Base-by-base conservation (phyloP, 2,888 invertebrate species). In the Piscicola geometra region DNA sequence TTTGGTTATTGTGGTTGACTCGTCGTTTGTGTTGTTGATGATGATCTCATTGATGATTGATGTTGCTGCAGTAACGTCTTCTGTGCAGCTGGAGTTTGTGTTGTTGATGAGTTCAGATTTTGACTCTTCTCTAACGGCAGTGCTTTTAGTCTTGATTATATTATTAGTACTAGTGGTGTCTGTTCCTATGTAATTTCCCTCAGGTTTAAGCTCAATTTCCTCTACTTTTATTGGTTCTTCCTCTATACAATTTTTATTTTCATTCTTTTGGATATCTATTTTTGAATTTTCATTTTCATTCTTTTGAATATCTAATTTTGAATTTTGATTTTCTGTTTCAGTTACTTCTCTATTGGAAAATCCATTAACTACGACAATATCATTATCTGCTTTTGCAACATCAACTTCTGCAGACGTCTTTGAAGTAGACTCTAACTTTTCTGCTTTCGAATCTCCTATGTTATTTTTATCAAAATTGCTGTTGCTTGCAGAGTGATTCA, bases 401-500 rank as follows among this genome's bases (percentile, higher is more conserved):
- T 25, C 21, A 25, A 25, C n/a, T 56, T 56, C 25, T 5, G 21
- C 60, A 56, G 60, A 5, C n/a, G n/a, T 56, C n/a, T 41, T 41
- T 41, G 15, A 5, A 41, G 5, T n/a, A 56, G 60, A 5, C 21
- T 25, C 25, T 56, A n/a, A 18, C n/a, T 56, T 56, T 9, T 18
- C 25, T 21, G 60, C 60, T 41, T 41, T 41, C 15, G 41, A 41
- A 9, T 56, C 60, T 5, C 60, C n/a, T 56, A 25, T 56, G 25
- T 56, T 56, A 25, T 56, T 56, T 56, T 56, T n/a, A 25, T n/a
- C 60, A 25, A n/a, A 5, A 56, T 56, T 56, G 60, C 60, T 56
- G 60, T 25, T 56, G 60, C 60, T 25, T 5, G 9, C n/a, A 3
- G 60, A 25, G 25, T 5, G 5, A 15, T 56, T 21, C 5, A 56